Percentiles rank a stretch among this genome's conserved stretches.
Evolutionary conservation across 2,797 vertebrate species (phyloP).

Genomic region (Intellagama lesueurii): DNA sequence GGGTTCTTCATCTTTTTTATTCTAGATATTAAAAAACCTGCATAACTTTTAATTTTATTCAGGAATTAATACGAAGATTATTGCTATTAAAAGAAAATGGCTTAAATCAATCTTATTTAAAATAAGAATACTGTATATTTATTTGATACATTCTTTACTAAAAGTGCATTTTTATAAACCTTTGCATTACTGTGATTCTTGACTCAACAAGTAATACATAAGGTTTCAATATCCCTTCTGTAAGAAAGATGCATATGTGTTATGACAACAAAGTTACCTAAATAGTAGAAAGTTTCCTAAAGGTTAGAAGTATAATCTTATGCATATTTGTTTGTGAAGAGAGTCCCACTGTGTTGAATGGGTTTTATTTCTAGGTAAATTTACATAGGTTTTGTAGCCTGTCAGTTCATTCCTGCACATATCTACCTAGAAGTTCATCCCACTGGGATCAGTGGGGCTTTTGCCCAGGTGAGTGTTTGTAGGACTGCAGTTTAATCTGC

Average conservation of each 20-base stretch:
- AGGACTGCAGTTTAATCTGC: neutral
- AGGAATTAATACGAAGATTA: neutral
- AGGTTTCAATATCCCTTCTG: neutral
- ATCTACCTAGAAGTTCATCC: neutral
- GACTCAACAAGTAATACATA: neutral
- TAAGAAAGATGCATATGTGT: neutral
- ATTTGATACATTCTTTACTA: neutral
- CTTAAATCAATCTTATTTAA: neutral
- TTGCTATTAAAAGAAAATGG: neutral
- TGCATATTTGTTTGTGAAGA: neutral
- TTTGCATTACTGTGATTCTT: constrained; percentile 13
- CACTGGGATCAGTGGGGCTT: neutral
- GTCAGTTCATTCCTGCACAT: neutral
- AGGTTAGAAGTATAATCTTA: neutral
- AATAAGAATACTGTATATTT: neutral
- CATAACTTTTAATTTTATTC: neutral
- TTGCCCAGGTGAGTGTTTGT: neutral
- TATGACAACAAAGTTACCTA: neutral
- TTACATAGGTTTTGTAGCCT: neutral
- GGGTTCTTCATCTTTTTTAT: neutral
- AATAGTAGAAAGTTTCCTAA: neutral
- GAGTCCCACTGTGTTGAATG: neutral
- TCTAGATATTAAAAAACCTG: neutral
- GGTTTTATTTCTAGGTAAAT: neutral
- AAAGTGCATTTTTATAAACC: neutral